Evolutionary conservation across 1,140 invertebrate species (phyloP), one percentile per base, ranked within the genome.

Genomic region (Euwallacea similis): DNA sequence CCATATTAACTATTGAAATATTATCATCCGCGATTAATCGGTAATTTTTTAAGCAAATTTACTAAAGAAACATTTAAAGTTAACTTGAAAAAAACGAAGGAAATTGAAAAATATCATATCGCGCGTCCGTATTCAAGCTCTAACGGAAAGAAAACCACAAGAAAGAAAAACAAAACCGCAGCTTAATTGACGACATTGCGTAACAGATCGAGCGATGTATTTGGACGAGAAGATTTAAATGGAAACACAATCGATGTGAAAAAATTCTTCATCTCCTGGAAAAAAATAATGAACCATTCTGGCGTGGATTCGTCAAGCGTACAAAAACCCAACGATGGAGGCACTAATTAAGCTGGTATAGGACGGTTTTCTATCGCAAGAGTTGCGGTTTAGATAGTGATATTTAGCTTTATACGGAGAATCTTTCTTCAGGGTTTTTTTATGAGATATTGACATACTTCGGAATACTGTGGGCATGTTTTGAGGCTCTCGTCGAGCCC

Each of bases 261-360:
- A 44, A 62, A 47, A 15, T 47, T 62, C 42, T 62, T 47, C 43
- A 62, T 62, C 60, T 62, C 60, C 43, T 62, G 42, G 60, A 62
- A 62, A 62, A 62, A 62, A 62, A 13, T 62, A 46, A 62, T 62
- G 60, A 62, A 62, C 60, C 60, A 21, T 62, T 62, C 60, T 62
- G 42, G 60, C 60, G 60, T 62, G 60, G 43, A 62, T 62, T 46
- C 13, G 60, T 62, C 11, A 62, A 44, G 43, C 60, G 43, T 46
- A 62, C 43, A 62, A 62, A 13, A 62, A 60, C 58, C 10, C 10
- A 60, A 42, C 58, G 10, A 16, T 60, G 16, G 58, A 60, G 41
- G 54, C 21, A 60, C 58, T 60, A 60, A 60, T 60, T 60, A 60
- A 33, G 58, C 58, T 60, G 41, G 58, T 11, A 60, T 60, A 33